phyloP scores from a whole-genome alignment of 1,140 invertebrate species.

The Neodiprion pinetum region DNA sequence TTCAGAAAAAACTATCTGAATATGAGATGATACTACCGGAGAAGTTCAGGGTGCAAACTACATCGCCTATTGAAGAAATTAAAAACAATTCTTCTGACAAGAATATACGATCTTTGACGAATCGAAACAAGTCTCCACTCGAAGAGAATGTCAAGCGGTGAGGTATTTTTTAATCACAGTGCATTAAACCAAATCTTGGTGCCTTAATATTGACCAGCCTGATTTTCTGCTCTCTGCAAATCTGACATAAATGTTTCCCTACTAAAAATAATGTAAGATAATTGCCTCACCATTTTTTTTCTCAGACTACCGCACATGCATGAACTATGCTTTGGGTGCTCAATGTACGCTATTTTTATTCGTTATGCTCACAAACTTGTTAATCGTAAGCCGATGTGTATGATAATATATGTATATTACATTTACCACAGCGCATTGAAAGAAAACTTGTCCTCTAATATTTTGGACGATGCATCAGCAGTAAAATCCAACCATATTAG shows the following conservation, averaged over 20 bases:
- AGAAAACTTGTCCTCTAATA: conserved; percentile 2
- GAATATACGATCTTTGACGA: neutral
- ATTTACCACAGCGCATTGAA: conserved; percentile 8
- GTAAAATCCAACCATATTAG: neutral
- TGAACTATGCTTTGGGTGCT: neutral
- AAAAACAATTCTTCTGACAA: neutral
- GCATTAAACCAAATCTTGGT: neutral
- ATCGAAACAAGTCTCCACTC: neutral
- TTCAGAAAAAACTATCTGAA: conserved; percentile 22
- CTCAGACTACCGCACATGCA: neutral
- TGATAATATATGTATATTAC: neutral
- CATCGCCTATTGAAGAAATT: neutral
- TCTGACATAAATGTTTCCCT: neutral
- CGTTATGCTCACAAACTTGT: neutral
- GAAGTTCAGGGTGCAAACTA: neutral
- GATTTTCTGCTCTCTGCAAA: neutral
- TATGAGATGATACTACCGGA: neutral
- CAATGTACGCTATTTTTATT: neutral
- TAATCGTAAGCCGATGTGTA: neutral
- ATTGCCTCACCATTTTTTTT: neutral
- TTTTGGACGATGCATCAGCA: neutral
- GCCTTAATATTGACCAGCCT: neutral
- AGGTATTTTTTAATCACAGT: neutral
- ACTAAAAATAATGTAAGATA: too few species aligned
- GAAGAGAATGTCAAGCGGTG: conserved; percentile 5